Percentiles rank a stretch among this genome's conserved stretches.
Evolutionary conservation across 2,888 invertebrate genomes (phyloP).

Genomic region (Parnassius mnemosyne): DNA sequence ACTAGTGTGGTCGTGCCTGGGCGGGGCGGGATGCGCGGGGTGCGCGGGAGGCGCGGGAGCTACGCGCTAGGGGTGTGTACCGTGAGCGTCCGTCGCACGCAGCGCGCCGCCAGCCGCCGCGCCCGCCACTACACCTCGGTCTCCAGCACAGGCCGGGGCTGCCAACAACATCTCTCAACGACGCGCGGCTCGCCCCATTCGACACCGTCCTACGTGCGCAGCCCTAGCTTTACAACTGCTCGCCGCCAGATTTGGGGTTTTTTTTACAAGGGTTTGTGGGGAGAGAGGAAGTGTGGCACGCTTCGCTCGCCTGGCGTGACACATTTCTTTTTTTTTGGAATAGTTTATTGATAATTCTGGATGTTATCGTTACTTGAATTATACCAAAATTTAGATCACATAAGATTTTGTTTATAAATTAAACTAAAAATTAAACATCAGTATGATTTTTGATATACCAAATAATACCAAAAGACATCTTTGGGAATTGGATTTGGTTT

Average conservation of each 20-base stretch:
- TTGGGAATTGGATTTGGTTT: too few relatives aligned
- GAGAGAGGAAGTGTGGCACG: constrained; percentile 1
- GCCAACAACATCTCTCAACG: constrained; percentile 79
- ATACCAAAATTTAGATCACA: too few relatives aligned
- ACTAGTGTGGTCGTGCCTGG: constrained; percentile 24
- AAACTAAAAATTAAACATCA: too few relatives aligned
- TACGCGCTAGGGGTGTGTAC: constrained; percentile 49
- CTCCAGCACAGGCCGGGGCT: constrained; percentile 77
- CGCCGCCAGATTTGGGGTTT: constrained; percentile 37
- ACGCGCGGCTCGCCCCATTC: constrained; percentile 75
- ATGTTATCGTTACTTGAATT: too few relatives aligned
- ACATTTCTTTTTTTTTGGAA: too few relatives aligned
- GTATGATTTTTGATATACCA: too few relatives aligned
- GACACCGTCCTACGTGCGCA: constrained; percentile 74
- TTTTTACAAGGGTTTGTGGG: not conserved
- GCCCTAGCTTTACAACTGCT: constrained; percentile 64
- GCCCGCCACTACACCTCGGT: constrained; percentile 80
- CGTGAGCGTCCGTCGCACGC: constrained; percentile 77
- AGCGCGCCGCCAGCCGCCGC: constrained; percentile 74
- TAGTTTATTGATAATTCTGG: too few relatives aligned
- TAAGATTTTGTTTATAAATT: too few relatives aligned
- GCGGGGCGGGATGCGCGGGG: not conserved
- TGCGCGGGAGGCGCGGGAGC: constrained; percentile 15
- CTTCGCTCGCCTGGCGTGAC: constrained; percentile 20
- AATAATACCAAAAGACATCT: too few relatives aligned